Evolutionary conservation across 23 tunicate species (phyloP).

Genomic region (Halocynthia aurantium): DNA sequence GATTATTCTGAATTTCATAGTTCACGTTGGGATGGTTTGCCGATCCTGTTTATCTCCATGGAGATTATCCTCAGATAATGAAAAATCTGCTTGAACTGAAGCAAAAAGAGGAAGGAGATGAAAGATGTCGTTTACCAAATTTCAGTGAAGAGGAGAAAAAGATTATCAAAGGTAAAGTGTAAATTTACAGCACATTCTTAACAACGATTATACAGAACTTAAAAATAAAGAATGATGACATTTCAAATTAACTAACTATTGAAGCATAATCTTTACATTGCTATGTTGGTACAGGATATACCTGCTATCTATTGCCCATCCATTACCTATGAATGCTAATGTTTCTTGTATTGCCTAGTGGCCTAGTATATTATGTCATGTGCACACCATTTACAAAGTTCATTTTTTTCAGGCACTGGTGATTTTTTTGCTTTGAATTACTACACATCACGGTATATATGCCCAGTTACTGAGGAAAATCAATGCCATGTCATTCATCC

Average conservation of each 20-base stretch:
- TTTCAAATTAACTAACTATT: no score
- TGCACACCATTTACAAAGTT: neutral
- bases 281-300: no score
- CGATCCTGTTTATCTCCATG: slow-evolving; percentile 63
- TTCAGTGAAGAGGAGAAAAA: slow-evolving; percentile 72
- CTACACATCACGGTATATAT: slow-evolving; percentile 63
- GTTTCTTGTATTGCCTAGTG: no score
- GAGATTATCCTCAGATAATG: slow-evolving; percentile 76
- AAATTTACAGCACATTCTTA: no score
- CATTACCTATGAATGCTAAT: no score
- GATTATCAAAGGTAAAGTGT: slow-evolving; percentile 49
- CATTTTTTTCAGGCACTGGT: slow-evolving; percentile 41
- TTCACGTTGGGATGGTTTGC: slow-evolving; percentile 87
- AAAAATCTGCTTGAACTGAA: slow-evolving; percentile 31
- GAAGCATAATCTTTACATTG: no score
- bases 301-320: no score
- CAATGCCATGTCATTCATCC: slow-evolving; percentile 42
- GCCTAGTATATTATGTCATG: no score
- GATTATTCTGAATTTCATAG: slow-evolving; percentile 9
- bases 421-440: slow-evolving; percentile 88
- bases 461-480: slow-evolving; percentile 33
- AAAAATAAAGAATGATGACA: no score
- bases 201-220: no score
- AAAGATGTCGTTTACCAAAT: slow-evolving; percentile 51
- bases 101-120: slow-evolving; percentile 38